Conservation (phyloP, 2,113 vertebrate genomes). For the Menidia beryllina region DNA sequence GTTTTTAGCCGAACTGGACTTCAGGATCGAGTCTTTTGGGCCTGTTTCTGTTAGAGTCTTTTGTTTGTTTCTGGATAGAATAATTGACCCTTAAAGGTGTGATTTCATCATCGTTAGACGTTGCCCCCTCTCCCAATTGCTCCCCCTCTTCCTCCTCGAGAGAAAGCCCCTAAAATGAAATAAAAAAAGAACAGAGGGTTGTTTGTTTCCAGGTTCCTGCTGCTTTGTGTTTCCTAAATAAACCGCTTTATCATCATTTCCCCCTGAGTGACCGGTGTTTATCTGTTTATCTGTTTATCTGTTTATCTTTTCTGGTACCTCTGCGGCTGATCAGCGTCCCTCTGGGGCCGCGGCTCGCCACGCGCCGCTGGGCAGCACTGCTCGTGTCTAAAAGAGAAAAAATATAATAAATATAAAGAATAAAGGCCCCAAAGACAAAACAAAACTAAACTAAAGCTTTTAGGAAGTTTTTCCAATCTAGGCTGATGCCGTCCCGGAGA, state of each 20-base stretch:
- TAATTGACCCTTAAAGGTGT: neutral
- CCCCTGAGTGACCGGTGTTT: neutral
- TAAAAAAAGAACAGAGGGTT: neutral
- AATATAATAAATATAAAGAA: neutral
- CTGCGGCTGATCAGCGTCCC: slow-evolving; percentile 82
- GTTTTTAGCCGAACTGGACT: too few relatives aligned
- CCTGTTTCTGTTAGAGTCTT: too few relatives aligned
- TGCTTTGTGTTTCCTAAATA: slow-evolving; percentile 47
- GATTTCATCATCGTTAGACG: slow-evolving; percentile 35
- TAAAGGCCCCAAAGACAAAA: neutral
- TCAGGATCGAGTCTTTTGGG: too few relatives aligned
- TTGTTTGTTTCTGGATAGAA: slow-evolving; percentile 13
- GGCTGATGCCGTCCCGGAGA: too few relatives aligned
- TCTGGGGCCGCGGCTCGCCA: slow-evolving; percentile 65
- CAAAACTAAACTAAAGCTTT: neutral
- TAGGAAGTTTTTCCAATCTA: neutral
- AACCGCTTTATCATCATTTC: slow-evolving; percentile 47
- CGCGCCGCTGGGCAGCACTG: slow-evolving; percentile 80
- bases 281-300: neutral
- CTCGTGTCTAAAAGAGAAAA: slow-evolving; percentile 83
- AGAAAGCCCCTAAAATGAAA: slow-evolving; percentile 46
- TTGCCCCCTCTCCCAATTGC: slow-evolving; percentile 65
- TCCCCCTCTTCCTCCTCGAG: slow-evolving; percentile 70
- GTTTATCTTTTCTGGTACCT: slow-evolving; percentile 51
- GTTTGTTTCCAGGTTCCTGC: neutral